phyloP scores from a whole-genome alignment of 2,113 vertebrate species.

The Gobio gobio region DNA sequence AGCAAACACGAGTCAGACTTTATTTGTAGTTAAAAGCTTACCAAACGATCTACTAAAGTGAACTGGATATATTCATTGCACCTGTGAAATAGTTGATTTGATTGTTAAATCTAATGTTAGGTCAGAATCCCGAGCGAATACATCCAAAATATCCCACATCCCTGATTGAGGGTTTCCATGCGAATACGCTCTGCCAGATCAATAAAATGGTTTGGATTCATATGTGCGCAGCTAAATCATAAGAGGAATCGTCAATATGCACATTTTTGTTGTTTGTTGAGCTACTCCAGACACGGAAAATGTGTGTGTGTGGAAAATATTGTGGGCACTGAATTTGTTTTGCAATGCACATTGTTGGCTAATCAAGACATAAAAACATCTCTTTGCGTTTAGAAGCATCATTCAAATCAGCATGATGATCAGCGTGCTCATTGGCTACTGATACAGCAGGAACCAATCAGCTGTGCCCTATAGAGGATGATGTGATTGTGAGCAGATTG shows the following conservation, averaged over 20 bases:
- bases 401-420: no score
- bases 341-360: background rate
- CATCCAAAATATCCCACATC: slow-evolving; percentile 11
- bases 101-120: background rate
- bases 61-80: no score
- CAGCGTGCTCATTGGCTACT: no score
- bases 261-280: background rate
- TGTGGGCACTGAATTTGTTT: slow-evolving; percentile 10
- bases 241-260: background rate
- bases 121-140: background rate
- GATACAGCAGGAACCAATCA: no score
- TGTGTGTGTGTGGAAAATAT: background rate
- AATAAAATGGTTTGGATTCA: background rate
- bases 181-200: background rate
- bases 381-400: no score
- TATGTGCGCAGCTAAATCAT: background rate
- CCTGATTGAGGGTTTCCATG: background rate
- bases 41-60: background rate
- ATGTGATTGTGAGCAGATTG: no score
- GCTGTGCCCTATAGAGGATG: no score
- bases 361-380: no score
- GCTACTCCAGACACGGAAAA: background rate
- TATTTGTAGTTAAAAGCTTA: background rate
- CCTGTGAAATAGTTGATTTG: background rate
- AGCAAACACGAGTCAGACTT: background rate